phyloP scores from a whole-genome alignment of 2,888 invertebrate genomes.

The Ennomos quercinarius region DNA sequence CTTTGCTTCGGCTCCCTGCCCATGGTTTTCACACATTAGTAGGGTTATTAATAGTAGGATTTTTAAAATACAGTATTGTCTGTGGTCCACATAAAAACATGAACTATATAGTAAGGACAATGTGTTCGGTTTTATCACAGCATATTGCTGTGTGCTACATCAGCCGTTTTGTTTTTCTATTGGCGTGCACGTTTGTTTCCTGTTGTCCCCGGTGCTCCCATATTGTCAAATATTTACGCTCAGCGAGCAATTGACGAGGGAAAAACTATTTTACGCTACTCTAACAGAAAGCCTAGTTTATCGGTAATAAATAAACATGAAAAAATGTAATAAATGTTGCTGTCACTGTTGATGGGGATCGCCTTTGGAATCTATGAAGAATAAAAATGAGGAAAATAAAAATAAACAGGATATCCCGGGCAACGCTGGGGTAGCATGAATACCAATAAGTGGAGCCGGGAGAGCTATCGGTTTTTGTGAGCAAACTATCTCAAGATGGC shows the following conservation, averaged over 20 bases:
- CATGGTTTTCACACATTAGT: too few species aligned
- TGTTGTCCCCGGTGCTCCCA: conserved; percentile 39
- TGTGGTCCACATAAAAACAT: too few species aligned
- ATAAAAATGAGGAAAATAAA: conserved; percentile 31
- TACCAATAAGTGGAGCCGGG: conserved; percentile 24
- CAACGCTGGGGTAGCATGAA: conserved; percentile 22
- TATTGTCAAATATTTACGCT: conserved; percentile 65
- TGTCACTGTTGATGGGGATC: conserved; percentile 34
- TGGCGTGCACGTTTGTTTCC: conserved; percentile 32
- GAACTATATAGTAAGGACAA: too few species aligned
- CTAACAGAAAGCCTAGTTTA: conserved; percentile 50
- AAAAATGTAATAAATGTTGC: conserved; percentile 39
- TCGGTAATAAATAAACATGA: conserved; percentile 53
- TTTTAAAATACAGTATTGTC: too few species aligned
- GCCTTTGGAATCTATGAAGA: conserved; percentile 30
- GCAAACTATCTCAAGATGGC: not conserved
- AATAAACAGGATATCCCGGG: conserved; percentile 25
- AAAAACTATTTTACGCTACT: conserved; percentile 59
- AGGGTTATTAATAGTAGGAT: too few species aligned
- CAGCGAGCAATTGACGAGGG: conserved; percentile 61
- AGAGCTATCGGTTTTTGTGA: conserved; percentile 24
- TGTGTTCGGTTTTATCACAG: too few species aligned
- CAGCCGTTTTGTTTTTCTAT: conserved; percentile 43
- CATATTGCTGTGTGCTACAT: not conserved
- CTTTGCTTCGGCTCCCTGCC: too few species aligned